Percentiles rank a stretch among this genome's conserved stretches.
Evolutionary conservation across 2,797 vertebrate genomes (phyloP).

Genomic region (Parotocinclus haroldoi): DNA sequence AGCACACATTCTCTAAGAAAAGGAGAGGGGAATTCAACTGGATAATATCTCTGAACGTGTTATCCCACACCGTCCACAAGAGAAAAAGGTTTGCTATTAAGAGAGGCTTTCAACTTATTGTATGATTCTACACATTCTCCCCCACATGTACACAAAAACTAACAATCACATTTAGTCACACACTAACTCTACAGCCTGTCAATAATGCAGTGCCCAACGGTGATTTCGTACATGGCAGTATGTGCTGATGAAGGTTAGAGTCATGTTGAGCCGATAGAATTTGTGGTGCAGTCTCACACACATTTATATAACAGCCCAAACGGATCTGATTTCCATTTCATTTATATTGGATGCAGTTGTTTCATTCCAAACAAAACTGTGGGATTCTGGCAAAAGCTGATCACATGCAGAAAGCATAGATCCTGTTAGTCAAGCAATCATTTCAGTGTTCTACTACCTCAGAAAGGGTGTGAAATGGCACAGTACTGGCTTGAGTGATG

Average conservation of each 20-base stretch:
- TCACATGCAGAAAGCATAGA: not conserved
- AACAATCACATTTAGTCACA: slow-evolving; percentile 18
- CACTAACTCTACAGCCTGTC: slow-evolving; percentile 14
- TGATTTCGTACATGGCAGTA: not conserved
- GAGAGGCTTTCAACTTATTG: slow-evolving; percentile 14
- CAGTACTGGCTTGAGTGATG: too few species aligned
- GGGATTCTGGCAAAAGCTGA: not conserved
- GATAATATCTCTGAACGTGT: slow-evolving; percentile 40
- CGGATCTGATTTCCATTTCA: slow-evolving; percentile 19
- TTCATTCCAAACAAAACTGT: slow-evolving; percentile 8
- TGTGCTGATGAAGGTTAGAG: slow-evolving; percentile 13
- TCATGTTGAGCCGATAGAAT: slow-evolving; percentile 24
- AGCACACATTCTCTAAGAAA: slow-evolving; percentile 39
- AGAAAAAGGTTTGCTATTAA: slow-evolving; percentile 34
- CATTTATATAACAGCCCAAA: slow-evolving; percentile 29
- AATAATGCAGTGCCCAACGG: not conserved
- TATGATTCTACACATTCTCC: slow-evolving; percentile 22
- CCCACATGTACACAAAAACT: slow-evolving; percentile 11
- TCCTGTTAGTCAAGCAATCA: too few species aligned
- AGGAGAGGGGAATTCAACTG: slow-evolving; percentile 11
- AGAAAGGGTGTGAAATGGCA: too few species aligned
- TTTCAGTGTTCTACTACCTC: too few species aligned
- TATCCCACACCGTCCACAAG: slow-evolving; percentile 38
- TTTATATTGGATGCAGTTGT: slow-evolving; percentile 23
- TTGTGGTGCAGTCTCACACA: slow-evolving; percentile 24